Percentiles rank a stretch among this genome's conserved stretches.
phyloP scores from a whole-genome alignment of 2,113 vertebrate species.

The Thryonomys swinderianus region DNA sequence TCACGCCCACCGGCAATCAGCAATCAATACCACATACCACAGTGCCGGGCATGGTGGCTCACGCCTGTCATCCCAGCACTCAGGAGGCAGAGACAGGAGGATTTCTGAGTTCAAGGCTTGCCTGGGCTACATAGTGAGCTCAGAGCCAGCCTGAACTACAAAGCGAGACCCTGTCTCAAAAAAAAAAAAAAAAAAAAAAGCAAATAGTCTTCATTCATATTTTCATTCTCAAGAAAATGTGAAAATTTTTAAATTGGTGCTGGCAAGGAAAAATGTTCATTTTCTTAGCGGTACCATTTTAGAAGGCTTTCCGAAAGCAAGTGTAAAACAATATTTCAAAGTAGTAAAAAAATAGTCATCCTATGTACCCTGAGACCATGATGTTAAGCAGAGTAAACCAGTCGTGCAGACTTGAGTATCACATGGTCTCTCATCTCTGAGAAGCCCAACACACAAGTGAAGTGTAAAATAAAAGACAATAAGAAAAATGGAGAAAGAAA shows the following conservation, averaged over 20 bases:
- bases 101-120: too few species aligned
- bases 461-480: not conserved
- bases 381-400: not conserved
- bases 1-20: too few species aligned
- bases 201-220: not conserved
- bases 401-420: not conserved
- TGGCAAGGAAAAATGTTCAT: not conserved
- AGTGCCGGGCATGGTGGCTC: too few species aligned
- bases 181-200: too few species aligned
- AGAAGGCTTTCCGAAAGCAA: not conserved
- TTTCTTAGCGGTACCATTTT: conserved; percentile 18
- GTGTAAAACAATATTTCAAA: not conserved
- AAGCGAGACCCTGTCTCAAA: too few species aligned
- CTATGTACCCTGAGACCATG: not conserved
- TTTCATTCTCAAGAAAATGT: not conserved
- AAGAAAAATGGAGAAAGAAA: not conserved
- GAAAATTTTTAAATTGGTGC: not conserved
- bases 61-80: too few species aligned
- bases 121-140: too few species aligned
- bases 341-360: not conserved
- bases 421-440: not conserved
- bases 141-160: too few species aligned
- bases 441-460: not conserved
- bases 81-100: too few species aligned
- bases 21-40: too few species aligned